Base-by-base conservation (phyloP, 2,888 invertebrate genomes). In the Doris montereyensis region DNA sequence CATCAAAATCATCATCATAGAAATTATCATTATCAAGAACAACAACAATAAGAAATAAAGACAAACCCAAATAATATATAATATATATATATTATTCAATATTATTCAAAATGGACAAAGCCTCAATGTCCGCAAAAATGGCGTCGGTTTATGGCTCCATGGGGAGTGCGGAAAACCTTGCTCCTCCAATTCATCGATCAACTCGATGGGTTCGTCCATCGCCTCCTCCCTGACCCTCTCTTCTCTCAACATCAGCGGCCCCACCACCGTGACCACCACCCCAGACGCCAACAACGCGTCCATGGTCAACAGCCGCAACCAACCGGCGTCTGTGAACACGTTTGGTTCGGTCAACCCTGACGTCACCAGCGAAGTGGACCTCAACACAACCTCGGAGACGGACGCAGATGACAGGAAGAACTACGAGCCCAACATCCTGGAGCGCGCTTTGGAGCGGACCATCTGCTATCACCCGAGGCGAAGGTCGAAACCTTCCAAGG, bases 361-460 rank as follows among this genome's bases (percentile, higher is more conserved):
- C 65, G 76, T 79, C 24, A 79, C 70, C 17, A 79, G 79, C 65
- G 79, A 79, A 26, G 79, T 79, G 0, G 79, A 79, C 24, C 79
- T 79, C 0, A 76, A 76, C 26, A 79, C 79, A 3, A 34, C 79
- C 1, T 79, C 79, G 13, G 79, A 79, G 26, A 76, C 79, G 3
- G 79, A 79, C 60, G 30, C 35, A 8, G 76, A 71, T 10, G 71
- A 71, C 32, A 58, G 28, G 62, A 76, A 79, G n/a, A 10, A 35
- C 17, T 76, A 76, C 35, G 65, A 62, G 21, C 79, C 79, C 4
- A 71, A 79, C 24, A 76, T 79, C 32, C 34, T 79, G 24, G 79
- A 79, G 62, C 68, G 76, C n/a, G 75, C 75, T 3, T 52, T 79
- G n/a, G 79, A 79, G 24, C 32, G 76, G n/a, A 79, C 76, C 0